Evolutionary conservation across 2,113 vertebrate species (phyloP), one percentile per base, ranked within the genome.

Genomic region (western clawed frog (Xenopus tropicalis)): DNA sequence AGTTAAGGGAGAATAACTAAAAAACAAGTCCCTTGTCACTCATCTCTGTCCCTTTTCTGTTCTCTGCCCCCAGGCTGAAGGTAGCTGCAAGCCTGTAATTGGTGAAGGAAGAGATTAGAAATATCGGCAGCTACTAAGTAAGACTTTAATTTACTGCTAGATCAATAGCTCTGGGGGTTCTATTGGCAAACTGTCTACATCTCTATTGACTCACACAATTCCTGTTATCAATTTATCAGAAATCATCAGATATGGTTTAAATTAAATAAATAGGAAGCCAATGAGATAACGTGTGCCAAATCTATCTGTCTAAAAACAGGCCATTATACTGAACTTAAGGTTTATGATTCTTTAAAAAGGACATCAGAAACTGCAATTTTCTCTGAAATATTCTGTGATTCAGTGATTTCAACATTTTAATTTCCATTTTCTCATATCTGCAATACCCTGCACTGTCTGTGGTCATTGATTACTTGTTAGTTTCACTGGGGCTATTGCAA

Each of bases 91-190:
- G 88, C 85, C 85, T 88, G 88, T 91, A 92, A 92, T 91, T 91
- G 91, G 90, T 83, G 86, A 90, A 87, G 89, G 89, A 91, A 89
- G 88, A 91, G 90, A 92, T 92, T 91, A 91, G 89, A 91, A 92
- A 91, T 92, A 92, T 92, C 86, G 89, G 90, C 91, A 92, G 88
- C 84, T 94, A 94, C 96, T 98, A 97, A 98, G 97, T 98, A 98
- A 97, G 96, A 98, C 96, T 98, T 98, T 98, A 98, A 98, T 98
- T 98, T 98, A 98, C 97, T 98, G 94, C 90, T 91, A 90, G 93
- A 98, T 98, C 97, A 97, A 98, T 98, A 97, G 89, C 88, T 85
- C 88, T 63, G 82, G 83, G 92, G 93, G 94, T 95, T 97, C 94
- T 98, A 98, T 98, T 94, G 96, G 95, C 96, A 96, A 98, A 96